Conservation (phyloP, 2,113 vertebrate species). For the Microcebus griseorufus region DNA sequence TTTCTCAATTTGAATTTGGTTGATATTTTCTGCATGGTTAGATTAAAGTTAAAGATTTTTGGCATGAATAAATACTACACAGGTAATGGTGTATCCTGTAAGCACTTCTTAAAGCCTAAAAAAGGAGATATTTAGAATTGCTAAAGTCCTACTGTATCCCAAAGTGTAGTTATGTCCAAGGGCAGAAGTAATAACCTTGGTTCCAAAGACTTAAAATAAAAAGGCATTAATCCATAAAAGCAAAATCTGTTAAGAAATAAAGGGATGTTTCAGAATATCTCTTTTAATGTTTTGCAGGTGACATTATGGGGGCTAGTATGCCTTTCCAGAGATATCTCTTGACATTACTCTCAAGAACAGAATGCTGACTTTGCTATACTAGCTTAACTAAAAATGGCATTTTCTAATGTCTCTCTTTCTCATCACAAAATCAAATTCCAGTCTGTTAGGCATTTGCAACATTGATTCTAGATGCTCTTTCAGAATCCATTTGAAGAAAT, state of each 20-base stretch:
- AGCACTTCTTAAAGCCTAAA: conserved; percentile 2
- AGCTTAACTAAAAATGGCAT: conserved; percentile 28
- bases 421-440: conserved; percentile 25
- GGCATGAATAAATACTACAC: not conserved
- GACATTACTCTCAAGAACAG: not conserved
- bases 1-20: conserved; percentile 23
- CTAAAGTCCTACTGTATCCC: not conserved
- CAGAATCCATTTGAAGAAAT: not conserved
- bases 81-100: not conserved
- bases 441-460: conserved; percentile 5
- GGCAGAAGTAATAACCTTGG: not conserved
- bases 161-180: not conserved
- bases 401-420: conserved; percentile 24
- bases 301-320: not conserved
- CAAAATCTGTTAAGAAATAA: not conserved
- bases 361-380: not conserved
- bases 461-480: conserved; percentile 33
- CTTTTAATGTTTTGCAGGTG: not conserved
- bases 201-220: conserved; percentile 7
- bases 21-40: not conserved
- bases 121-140: not conserved
- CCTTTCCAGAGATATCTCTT: not conserved
- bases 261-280: not conserved
- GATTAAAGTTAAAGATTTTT: not conserved
- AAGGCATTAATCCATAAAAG: not conserved